These are phyloP conservation scores for Leptocoma aspasia DNA, from an alignment of 2,113 vertebrate species.

Conservation along the genomic window DNA sequence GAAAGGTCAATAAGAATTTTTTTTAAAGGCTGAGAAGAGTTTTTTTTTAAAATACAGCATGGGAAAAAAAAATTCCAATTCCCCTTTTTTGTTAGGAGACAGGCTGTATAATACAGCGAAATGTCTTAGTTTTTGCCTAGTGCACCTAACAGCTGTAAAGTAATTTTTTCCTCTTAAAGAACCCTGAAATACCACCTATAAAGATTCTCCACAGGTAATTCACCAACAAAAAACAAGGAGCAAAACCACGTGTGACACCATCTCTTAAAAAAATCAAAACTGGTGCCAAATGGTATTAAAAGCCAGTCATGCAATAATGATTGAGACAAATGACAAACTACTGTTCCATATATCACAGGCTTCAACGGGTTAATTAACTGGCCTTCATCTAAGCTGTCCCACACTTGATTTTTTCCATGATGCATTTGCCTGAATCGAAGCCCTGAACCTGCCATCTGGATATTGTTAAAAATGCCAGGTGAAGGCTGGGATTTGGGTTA, in stretches of 20 bases:
- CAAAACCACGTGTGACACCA: fast-evolving
- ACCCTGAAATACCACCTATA: background rate
- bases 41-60: background rate
- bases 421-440: conserved; percentile 61
- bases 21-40: background rate
- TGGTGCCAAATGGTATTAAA: background rate
- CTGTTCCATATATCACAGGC: background rate
- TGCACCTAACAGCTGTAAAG: background rate
- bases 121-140: background rate
- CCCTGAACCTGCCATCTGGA: conserved; percentile 72
- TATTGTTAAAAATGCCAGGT: conserved; percentile 76
- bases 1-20: background rate
- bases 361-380: background rate
- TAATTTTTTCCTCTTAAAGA: background rate
- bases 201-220: background rate
- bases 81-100: background rate
- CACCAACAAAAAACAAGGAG: background rate
- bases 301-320: background rate
- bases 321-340: background rate
- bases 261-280: background rate
- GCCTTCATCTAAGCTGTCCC: conserved; percentile 8
- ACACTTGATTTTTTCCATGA: background rate
- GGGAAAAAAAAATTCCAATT: background rate
- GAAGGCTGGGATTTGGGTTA: conserved; percentile 72
- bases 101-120: background rate